Conservation (phyloP, 2,113 vertebrate species). For the Chaetodon trifascialis region DNA sequence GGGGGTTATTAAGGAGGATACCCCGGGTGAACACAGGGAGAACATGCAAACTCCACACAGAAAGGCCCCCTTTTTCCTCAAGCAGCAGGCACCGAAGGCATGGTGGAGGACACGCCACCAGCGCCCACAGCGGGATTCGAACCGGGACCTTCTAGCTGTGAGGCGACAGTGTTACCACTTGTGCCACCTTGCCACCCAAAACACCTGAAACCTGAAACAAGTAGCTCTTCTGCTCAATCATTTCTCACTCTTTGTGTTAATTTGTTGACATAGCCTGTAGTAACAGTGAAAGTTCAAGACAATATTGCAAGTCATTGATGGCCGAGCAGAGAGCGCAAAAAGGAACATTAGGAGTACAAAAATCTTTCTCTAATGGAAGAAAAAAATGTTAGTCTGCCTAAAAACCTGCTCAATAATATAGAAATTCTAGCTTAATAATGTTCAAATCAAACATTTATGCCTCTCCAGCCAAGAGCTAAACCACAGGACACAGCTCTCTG, state of each 20-base stretch:
- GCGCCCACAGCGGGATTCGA: too few relatives aligned
- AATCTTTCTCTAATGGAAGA: neutral
- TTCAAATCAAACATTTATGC: slow-evolving; percentile 59
- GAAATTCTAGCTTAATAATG: slow-evolving; percentile 59
- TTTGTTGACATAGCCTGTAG: neutral
- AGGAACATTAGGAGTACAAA: neutral
- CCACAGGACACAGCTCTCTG: slow-evolving; percentile 33
- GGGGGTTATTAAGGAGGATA: too few relatives aligned
- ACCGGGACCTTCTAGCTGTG: too few relatives aligned
- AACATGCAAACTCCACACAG: too few relatives aligned
- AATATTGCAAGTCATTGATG: neutral
- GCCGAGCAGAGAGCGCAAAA: too few relatives aligned
- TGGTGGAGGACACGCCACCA: too few relatives aligned
- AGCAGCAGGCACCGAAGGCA: too few relatives aligned
- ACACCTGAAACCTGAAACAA: too few relatives aligned
- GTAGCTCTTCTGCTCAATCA: neutral
- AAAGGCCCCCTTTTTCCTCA: too few relatives aligned
- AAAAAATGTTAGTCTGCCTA: slow-evolving; percentile 4
- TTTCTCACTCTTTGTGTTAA: neutral
- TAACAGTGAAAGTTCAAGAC: slow-evolving; percentile 2
- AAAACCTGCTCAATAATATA: slow-evolving; percentile 57
- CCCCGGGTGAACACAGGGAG: too few relatives aligned
- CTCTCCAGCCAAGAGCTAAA: slow-evolving; percentile 34
- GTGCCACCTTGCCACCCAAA: too few relatives aligned
- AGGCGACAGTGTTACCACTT: too few relatives aligned